Base-by-base conservation (phyloP, 1,140 invertebrate genomes). In the Battus philenor region DNA sequence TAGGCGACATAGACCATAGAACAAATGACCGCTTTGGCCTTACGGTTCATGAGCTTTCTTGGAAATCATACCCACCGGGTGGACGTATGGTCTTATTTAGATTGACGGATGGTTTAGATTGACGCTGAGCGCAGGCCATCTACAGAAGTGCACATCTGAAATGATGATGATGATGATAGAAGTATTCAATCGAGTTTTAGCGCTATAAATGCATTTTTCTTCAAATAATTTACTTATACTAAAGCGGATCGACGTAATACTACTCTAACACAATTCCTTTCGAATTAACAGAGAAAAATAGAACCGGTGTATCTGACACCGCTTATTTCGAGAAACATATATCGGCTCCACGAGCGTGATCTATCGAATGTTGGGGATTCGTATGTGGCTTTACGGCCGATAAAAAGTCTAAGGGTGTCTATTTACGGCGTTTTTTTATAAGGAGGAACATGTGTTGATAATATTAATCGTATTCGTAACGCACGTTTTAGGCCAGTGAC, bases 351-450 rank as follows among this genome's bases (percentile, higher is more conserved):
- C 24, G 8, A 49, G 62, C 57, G 62, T 62, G 59, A 68, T 60
- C 52, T 68, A 71, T 68, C 46, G 62, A 48, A 43, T 44, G 59
- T 30, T 54, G 56, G 59, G 61, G 47, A 50, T 64, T 53, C 53
- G 59, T 67, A 65, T 64, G 67, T 67, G 72, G 63, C 58, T 73
- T 76, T 80, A 73, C 71, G 60, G 63, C 47, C 71, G 66, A 73
- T 77, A 70, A 75, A 78, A 67, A 45, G 64, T 68, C 61, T 54
- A 60, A 60, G 69, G 68, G 69, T 59, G 62, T 68, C 56, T 73
- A 71, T 75, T 75, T 77, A 71, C 59, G 61, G 59, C 41, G 43
- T 59, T 61, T 51, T 59, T 61, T 61, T 70, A 52, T 67, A 68
- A 60, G 47, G 50, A 50, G 55, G 54, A 70, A 70, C 73, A 74